Conservation (phyloP, 2,888 invertebrate species). For the Idaea biselata region DNA sequence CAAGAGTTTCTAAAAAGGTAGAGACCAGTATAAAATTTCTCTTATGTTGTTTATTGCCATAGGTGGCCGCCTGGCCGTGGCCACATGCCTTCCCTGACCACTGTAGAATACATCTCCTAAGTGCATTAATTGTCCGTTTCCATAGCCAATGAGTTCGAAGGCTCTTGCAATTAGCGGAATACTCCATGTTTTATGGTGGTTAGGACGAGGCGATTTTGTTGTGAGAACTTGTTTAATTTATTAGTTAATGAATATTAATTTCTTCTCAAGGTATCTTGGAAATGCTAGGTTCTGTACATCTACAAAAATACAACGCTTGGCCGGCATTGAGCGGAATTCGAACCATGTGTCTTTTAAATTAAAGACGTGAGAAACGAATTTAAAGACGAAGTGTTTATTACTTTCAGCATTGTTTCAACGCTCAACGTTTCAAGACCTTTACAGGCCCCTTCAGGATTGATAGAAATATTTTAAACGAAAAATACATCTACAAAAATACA, state of each 20-base stretch:
- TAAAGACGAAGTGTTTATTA: too few relatives aligned
- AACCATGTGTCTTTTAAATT: too few relatives aligned
- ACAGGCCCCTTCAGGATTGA: too few relatives aligned
- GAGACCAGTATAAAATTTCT: neutral
- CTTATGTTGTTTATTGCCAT: constrained; percentile 3
- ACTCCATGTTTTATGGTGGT: neutral
- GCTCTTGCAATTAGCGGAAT: constrained; percentile 1
- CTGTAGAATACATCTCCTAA: neutral
- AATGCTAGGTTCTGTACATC: neutral
- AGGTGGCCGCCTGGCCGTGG: neutral
- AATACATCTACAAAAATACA: too few relatives aligned
- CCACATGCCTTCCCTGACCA: constrained; percentile 1
- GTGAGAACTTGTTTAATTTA: neutral
- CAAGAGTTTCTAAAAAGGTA: neutral
- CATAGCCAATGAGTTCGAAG: neutral
- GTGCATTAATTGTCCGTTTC: constrained; percentile 4
- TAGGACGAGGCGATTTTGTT: neutral
- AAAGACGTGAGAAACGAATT: too few relatives aligned
- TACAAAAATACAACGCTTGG: too few relatives aligned
- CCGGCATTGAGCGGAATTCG: too few relatives aligned
- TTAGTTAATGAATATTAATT: neutral
- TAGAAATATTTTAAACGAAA: too few relatives aligned
- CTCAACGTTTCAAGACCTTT: too few relatives aligned
- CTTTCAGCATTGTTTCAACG: too few relatives aligned
- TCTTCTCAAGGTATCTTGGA: neutral